Conservation (phyloP, 1,140 invertebrate genomes). For the Ruditapes philippinarum region DNA sequence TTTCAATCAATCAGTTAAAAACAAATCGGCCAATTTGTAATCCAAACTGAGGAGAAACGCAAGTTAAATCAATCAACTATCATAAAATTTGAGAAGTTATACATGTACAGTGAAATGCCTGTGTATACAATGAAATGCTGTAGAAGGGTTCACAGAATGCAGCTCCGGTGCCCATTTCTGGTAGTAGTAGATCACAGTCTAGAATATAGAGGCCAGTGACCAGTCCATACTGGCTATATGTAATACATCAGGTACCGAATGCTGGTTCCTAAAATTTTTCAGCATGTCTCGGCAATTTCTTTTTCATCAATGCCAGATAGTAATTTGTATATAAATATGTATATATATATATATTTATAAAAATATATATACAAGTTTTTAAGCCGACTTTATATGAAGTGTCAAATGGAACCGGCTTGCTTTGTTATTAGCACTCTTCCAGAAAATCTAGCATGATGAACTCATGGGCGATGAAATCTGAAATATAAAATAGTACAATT, state of each 20-base stretch:
- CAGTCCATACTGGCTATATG: neutral
- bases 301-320: neutral
- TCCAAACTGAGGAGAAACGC: no score
- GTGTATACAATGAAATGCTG: slow-evolving; percentile 19
- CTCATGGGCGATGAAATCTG: slow-evolving; percentile 81
- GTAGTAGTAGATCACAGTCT: neutral
- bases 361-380: neutral
- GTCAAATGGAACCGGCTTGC: neutral
- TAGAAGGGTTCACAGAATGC: neutral
- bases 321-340: neutral
- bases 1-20: no score
- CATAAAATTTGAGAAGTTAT: no score
- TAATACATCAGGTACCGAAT: neutral
- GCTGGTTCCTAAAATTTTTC: neutral
- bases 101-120: neutral
- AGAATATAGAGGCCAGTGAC: neutral
- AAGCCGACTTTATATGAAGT: neutral
- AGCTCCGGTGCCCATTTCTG: neutral
- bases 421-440: neutral
- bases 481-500: slow-evolving; percentile 58
- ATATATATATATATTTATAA: neutral
- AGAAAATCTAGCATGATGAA: neutral
- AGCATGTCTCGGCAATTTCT: neutral
- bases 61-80: no score
- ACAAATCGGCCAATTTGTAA: no score